Base-by-base conservation (phyloP, 2,113 vertebrate genomes). In the Tursiops truncatus region DNA sequence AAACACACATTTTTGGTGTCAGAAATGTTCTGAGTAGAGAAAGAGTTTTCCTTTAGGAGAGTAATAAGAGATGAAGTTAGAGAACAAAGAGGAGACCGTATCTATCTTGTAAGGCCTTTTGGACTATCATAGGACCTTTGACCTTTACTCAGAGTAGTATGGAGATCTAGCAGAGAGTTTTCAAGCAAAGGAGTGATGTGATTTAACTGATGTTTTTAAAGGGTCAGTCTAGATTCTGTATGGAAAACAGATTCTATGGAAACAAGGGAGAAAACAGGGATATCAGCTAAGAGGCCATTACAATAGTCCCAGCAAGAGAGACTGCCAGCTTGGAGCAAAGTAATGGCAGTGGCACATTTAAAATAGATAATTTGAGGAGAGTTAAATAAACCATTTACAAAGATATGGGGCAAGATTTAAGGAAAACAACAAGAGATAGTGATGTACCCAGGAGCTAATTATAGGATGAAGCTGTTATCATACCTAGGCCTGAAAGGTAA, bases 361-460 rank as follows among this genome's bases (percentile, higher is more conserved):
- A 76, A 70, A 25, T 38, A 17, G 60, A 73, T 68, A 85, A 70
- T 50, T 74, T 68, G 50, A 90, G 15, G 9, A 73, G 23, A 84
- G 33, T 84, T 88, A 65, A 77, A 94, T 79, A 87, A 76, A 36
- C 56, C 36, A 44, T 68, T 97, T 85, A 84, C 65, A 85, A 95
- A 90, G 23, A 80, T 26, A 62, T 14, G 33, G 12, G 25, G 25
- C 28, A 81, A 71, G 8, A 23, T 63, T 89, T 74, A 96, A 89
- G 65, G 20, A 63, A 85, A 92, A 92, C n/a, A 73, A 15, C 18
- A 92, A 92, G 9, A 20, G 18, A 77, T 17, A 67, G 20, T 36
- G 23, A 71, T 90, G 60, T 50, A 6, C 18, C 56, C 65, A 82
- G 41, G 41, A 87, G 90, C 23, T 31, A 92, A n/a, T 84, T 21